phyloP scores from a whole-genome alignment of 2,113 vertebrate species.

The Lampris incognitus region DNA sequence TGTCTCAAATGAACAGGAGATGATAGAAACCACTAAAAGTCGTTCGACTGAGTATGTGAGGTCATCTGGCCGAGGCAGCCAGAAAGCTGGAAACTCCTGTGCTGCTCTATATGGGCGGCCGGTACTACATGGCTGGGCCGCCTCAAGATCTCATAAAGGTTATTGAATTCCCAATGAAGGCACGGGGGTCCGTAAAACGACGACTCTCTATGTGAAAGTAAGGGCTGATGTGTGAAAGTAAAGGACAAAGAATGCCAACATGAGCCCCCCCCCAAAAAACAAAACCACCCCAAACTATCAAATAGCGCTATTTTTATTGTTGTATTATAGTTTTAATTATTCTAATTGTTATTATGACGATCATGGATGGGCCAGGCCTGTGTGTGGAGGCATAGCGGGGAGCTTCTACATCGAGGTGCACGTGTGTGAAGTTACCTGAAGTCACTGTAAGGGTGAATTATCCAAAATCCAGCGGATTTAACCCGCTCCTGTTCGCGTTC shows the following conservation, averaged over 20 bases:
- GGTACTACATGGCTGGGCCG: too few species aligned
- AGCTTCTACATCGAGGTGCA: background rate
- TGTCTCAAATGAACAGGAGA: conserved; percentile 14
- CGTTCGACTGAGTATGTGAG: conserved; percentile 17
- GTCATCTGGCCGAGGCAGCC: conserved; percentile 11
- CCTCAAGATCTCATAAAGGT: too few species aligned
- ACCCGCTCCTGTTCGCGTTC: conserved; percentile 97
- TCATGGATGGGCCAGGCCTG: too few species aligned
- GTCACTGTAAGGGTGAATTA: conserved; percentile 99
- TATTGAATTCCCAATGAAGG: too few species aligned
- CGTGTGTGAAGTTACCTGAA: conserved; percentile 89
- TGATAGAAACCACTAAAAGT: conserved; percentile 5
- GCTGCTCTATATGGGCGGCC: conserved; percentile 22
- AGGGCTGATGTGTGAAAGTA: too few species aligned
- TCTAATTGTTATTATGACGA: too few species aligned
- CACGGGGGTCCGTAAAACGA: too few species aligned
- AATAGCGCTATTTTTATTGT: conserved; percentile 24
- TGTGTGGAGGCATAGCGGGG: too few species aligned
- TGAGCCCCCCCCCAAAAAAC: conserved; percentile 22
- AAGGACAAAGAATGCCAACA: too few species aligned
- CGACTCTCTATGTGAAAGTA: too few species aligned
- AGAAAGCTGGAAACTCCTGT: conserved; percentile 28
- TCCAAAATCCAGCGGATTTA: conserved; percentile 98
- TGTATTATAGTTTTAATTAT: background rate
- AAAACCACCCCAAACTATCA: conserved; percentile 22